Evolutionary conservation across 1,140 invertebrate genomes (phyloP).

Genomic region (Pogonomyrmex barbatus): DNA sequence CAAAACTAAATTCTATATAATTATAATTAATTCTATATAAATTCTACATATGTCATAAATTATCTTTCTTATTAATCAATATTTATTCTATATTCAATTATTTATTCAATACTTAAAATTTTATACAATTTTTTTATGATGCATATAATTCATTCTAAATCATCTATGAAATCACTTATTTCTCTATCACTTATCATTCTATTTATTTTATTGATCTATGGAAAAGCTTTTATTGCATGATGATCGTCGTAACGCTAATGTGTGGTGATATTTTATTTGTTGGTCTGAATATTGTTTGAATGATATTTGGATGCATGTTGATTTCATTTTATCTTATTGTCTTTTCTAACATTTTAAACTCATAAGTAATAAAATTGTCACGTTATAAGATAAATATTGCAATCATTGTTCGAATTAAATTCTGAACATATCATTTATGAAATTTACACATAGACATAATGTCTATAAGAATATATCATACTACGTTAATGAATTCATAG

Average conservation of each 20-base stretch:
- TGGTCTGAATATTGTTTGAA: constrained; percentile 14
- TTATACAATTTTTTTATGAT: constrained; percentile 25
- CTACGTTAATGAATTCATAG: not conserved
- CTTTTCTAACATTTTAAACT: constrained; percentile 39
- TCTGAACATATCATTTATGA: constrained; percentile 19
- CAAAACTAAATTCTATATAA: not conserved
- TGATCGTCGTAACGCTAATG: not conserved
- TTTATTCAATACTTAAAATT: not conserved
- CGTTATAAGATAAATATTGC: constrained; percentile 14
- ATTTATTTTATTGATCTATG: not conserved
- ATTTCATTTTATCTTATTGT: constrained; percentile 43
- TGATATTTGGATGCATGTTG: constrained; percentile 53
- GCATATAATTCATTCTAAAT: constrained; percentile 26
- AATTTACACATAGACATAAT: not conserved
- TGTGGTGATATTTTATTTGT: constrained; percentile 15
- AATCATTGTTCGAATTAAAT: constrained; percentile 35
- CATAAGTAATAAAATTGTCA: constrained; percentile 30
- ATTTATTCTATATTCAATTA: not conserved
- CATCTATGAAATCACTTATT: constrained; percentile 19
- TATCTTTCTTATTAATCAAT: not conserved
- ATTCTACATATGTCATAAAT: not conserved
- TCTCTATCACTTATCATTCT: too few relatives aligned
- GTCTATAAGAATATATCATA: not conserved
- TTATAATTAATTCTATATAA: not conserved
- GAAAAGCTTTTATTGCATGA: constrained; percentile 61